Base-by-base conservation (phyloP, 2,888 invertebrate species). In the Cartodere bifasciata region DNA sequence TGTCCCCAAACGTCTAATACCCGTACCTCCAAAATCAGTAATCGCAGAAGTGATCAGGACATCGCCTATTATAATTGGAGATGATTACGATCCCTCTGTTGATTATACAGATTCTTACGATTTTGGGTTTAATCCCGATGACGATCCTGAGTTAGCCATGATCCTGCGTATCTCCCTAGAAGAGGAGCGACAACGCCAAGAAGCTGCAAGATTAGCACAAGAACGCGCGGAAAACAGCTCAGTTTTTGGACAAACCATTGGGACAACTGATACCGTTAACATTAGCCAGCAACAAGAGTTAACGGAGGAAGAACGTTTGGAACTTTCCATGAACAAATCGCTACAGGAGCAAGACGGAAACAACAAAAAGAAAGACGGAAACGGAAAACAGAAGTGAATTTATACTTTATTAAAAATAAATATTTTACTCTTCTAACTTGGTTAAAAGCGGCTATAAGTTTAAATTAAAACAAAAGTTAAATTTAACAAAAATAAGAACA, bases 141-240 rank as follows among this genome's bases (percentile, higher is more conserved):
- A 20, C 6, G 20, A 20, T 20, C 20, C 20, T 20, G 20, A 20
- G n/a, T 20, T 20, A 20, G 20, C 20, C n/a, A 6, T 20, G n/a
- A n/a, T n/a, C 7, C n/a, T 20, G n/a, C 6, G 6, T 6, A 20
- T 20, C n/a, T 20, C 20, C 6, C 6, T 20, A n/a, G 20, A 20
- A 20, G 20, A 20, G n/a, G 6, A 20, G 6, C 20, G 20, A 20
- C 20, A n/a, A 7, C 20, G n/a, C 6, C 20, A 20, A 20, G 20
- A 20, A n/a, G 20, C 6, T 7, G 20, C 6, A 20, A n/a, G n/a
- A 20, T 7, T 6, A 20, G 7, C 6, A n/a, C 6, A n/a, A 20
- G 20, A 7, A 6, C 20, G n/a, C 6, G 20, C n/a, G 20, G 20
- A n/a, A n/a, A n/a, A n/a, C n/a, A n/a, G n/a, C n/a, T n/a, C n/a